Base-by-base conservation (phyloP, 2,888 invertebrate species). In the Himalopsyche kuldschensis region DNA sequence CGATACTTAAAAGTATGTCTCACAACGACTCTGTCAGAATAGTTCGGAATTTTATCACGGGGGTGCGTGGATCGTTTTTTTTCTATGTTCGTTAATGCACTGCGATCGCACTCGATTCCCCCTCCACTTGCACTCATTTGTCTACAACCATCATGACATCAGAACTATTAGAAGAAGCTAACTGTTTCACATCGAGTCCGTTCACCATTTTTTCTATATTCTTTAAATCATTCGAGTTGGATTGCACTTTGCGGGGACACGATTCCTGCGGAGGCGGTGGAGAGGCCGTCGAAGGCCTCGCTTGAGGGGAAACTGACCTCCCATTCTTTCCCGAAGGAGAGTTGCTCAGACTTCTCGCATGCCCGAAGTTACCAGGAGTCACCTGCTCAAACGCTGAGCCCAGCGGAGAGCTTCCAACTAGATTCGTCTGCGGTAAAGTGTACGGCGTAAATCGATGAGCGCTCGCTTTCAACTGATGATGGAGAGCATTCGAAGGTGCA, bases 201-300 rank as follows among this genome's bases (percentile, higher is more conserved):
- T 98, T 98, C 87, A 98, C 97, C 98, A 98, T 98, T 90, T 98
- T 97, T 91, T 98, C 98, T 92, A 98, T 98, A 90, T 96, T 97
- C 91, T 98, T 98, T 87, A 98, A 94, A 91, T 98, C 98, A 86
- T 95, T 96, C 75, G 95, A 94, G 48, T 94, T 93, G 86, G 92
- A 93, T 87, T 89, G 88, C 85, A 85, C 87, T 88, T 88, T 87
- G 89, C 89, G 84, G 88, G 87, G 86, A 83, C 91, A 89, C 80
- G 92, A 89, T 86, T 91, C 91, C 85, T 91, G 90, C 75, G 91
- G 90, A 20, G 94, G 92, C 80, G 91, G 91, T 31, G 93, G 93
- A 4, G 92, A 91, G 88, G 93, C 89, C 87, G 94, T 91, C 88
- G 93, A 87, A n/a, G 92, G 94, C 91, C 89, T 93, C 87, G 88